These are phyloP conservation scores for Drosophila paulistorum DNA, from an alignment of 1,140 invertebrate species.

Conservation along the genomic window DNA sequence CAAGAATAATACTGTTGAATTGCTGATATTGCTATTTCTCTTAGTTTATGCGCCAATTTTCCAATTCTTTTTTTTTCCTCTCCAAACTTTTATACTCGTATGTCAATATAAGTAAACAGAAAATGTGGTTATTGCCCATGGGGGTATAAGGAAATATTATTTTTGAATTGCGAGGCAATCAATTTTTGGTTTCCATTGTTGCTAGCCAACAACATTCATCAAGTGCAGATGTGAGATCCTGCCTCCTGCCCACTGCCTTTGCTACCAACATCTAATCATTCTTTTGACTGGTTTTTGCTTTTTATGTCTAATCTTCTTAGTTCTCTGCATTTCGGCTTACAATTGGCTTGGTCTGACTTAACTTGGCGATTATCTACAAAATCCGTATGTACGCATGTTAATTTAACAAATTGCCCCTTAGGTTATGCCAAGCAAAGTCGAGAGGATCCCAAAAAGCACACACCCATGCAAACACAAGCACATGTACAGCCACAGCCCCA, in stretches of 20 bases:
- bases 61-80: not conserved
- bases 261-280: not conserved
- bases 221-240: not conserved
- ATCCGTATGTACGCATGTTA: slow-evolving; percentile 43
- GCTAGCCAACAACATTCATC: not conserved
- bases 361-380: slow-evolving; percentile 21
- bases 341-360: not conserved
- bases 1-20: not conserved
- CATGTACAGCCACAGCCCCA: not conserved
- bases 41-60: not conserved
- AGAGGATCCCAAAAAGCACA: not conserved
- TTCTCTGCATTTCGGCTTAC: not conserved
- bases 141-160: not conserved
- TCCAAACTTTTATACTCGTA: too few species aligned
- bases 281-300: not conserved
- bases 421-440: slow-evolving; percentile 5
- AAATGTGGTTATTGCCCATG: too few species aligned
- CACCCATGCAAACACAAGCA: not conserved
- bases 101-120: too few species aligned
- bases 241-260: not conserved
- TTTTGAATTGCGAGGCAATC: not conserved
- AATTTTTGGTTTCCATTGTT: slow-evolving; percentile 2
- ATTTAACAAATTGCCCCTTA: slow-evolving; percentile 51
- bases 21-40: not conserved
- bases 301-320: not conserved